These are phyloP conservation scores for Melanotus villosus DNA, from an alignment of 2,888 invertebrate species.

Conservation along the genomic window DNA sequence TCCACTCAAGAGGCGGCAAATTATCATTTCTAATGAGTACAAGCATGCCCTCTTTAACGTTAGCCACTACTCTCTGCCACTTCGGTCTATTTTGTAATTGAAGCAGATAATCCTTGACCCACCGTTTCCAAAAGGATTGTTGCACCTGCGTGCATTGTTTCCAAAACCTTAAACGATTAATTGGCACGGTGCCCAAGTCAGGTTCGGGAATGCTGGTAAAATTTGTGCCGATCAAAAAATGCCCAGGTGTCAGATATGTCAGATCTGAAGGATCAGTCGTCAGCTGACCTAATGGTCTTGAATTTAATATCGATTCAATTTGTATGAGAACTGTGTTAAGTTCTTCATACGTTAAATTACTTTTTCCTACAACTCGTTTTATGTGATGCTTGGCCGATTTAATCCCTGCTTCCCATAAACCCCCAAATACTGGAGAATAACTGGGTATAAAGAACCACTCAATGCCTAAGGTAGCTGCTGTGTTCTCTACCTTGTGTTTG, in stretches of 20 bases:
- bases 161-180: conserved; percentile 8
- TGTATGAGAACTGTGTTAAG: conserved; percentile 45
- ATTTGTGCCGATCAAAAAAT: conserved; percentile 51
- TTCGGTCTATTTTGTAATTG: conserved; percentile 30
- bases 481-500: not conserved
- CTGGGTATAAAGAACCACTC: conserved; percentile 1
- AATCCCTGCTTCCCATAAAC: conserved; percentile 57
- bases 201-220: conserved; percentile 48
- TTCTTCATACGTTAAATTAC: conserved; percentile 53
- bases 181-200: not conserved
- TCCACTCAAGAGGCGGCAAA: not conserved
- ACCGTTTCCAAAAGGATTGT: conserved; percentile 32
- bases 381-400: conserved; percentile 57
- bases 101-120: conserved; percentile 33
- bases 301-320: conserved; percentile 49
- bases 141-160: not conserved
- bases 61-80: not conserved
- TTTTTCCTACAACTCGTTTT: conserved; percentile 44
- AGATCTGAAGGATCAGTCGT: conserved; percentile 47
- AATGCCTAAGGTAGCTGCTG: not conserved
- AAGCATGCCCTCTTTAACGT: not conserved
- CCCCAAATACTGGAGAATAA: conserved; percentile 52
- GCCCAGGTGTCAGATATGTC: conserved; percentile 51
- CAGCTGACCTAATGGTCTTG: conserved; percentile 44
- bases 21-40: not conserved